Evolutionary conservation across 2,797 vertebrate species (phyloP), one percentile per base, ranked within the genome.

Genomic region (Labroides dimidiatus): DNA sequence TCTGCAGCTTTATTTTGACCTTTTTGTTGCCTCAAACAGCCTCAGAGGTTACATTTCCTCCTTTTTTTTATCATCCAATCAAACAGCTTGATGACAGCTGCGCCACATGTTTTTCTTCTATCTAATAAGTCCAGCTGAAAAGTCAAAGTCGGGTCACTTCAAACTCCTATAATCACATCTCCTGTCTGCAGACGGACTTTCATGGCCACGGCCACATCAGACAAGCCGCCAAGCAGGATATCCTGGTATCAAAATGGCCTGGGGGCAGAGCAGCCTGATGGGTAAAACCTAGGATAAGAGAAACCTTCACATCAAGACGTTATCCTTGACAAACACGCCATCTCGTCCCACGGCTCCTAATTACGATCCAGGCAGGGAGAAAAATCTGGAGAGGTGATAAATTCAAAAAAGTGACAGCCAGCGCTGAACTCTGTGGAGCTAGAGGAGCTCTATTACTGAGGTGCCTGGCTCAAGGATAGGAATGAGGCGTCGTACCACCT

Each of bases 221-320:
- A 78, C 50, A 64, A 59, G 64, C 23, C 19, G 1, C 10, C 9
- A 23, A 56, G 47, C 44, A 30, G 27, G 45, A 43, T 51, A 48
- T 37, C 56, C 13, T 1, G n/a, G 60, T 67, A 68, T 82, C 62
- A 59, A 55, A 64, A 23, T 39, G n/a, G 75, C 88, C 82, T 14
- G 41, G 9, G 63, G 82, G 60, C 64, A 53, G 50, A 12, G 61
- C 0, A 41, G 67, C 65, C 68, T 68, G 70, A 77, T 80, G 83
- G 75, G 68, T 80, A 72, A 78, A 70, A 49, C 41, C 69, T 20
- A 63, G 1, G 73, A 87, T 86, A 82, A 84, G 49, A 68, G 63
- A 85, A 42, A 37, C 71, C 70, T 75, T 75, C 67, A 65, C 63
- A 75, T 85, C 45, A 27, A 75, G 84, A 82, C 41, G 51, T 75